A percentile compares a stretch with the other conserved stretches of the same genome.
Conservation (phyloP, 35 echinoderm and acorn worm genomes). For the Ophioderma brevispina region DNA sequence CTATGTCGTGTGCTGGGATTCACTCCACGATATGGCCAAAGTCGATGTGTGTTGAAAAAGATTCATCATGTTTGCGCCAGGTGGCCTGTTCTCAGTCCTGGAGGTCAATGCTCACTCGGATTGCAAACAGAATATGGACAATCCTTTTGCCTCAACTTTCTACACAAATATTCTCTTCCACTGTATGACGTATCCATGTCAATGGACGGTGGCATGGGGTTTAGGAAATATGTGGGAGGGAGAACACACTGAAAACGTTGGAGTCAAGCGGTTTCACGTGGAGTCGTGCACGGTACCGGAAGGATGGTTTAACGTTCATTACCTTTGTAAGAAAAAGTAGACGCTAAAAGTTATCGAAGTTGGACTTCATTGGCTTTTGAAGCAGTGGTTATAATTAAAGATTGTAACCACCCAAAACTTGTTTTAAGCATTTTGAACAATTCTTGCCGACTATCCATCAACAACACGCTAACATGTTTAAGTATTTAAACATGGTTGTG, state of each 20-base stretch:
- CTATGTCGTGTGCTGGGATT: constrained; percentile 84
- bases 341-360: background rate
- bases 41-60: constrained; percentile 56
- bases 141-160: constrained; percentile 92
- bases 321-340: constrained; percentile 57
- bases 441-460: too few species aligned
- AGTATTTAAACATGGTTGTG: too few species aligned
- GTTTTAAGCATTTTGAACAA: too few species aligned
- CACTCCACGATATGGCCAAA: constrained; percentile 95
- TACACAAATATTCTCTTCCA: constrained; percentile 97
- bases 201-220: constrained; percentile 62
- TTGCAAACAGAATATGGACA: constrained; percentile 72
- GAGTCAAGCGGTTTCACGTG: constrained; percentile 67
- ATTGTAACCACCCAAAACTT: too few species aligned
- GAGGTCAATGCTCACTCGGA: constrained; percentile 92
- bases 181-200: constrained; percentile 89
- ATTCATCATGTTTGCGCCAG: constrained; percentile 64
- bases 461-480: too few species aligned
- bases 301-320: constrained; percentile 93
- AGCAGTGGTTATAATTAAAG: too few species aligned
- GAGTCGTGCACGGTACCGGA: constrained; percentile 47
- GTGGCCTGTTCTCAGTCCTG: constrained; percentile 72
- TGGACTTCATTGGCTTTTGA: too few species aligned
- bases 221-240: constrained; percentile 93
- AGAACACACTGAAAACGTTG: constrained; percentile 55